Evolutionary conservation across 1,140 invertebrate genomes (phyloP), one percentile per base, ranked within the genome.

Genomic region (Drosophila rhopaloa): DNA sequence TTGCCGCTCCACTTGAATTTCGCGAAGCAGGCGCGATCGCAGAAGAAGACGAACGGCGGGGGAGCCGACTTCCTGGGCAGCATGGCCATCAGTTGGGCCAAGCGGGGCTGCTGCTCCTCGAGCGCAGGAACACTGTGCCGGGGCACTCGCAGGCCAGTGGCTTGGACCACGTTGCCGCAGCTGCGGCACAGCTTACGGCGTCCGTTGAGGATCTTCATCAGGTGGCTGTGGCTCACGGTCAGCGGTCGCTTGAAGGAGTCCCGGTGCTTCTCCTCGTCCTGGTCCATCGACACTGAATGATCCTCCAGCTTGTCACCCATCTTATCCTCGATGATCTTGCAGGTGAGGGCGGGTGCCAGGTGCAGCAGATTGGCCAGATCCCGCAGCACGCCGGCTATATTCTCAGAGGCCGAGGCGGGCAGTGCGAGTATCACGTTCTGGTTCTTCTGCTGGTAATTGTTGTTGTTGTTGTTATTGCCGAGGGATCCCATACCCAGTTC

Each of bases 351-450:
- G 38, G 97, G 95, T 38, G 97, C 96, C 84, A 99, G 97, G 82
- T 98, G 96, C 59, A 99, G 93, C 80, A 99, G 95, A 91, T 98
- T 97, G 5, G 98, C 97, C 75, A 99, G 94, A 92, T 97, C 96
- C 79, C 96, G 95, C 24, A 99, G 93, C 62, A 99, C 97, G 50
- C 96, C 96, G 73, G 97, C 95, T 76, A 99, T 98, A 92, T 99
- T 97, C 93, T 98, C 97, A 10, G 97, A 97, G 56, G 97, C 97
- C 9, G 97, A 97, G 35, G 98, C 93, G 6, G 98, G 99, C 67
- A 99, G 93, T 6, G 98, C 98, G 10, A 99, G 97, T 24, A 97
- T 97, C 46, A 99, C 96, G 93, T 98, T 95, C 95, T 82, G 94
- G 93, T 92, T 88, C 53, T 88, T 88, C 65, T 89, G 84, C 65